Evolutionary conservation across 2,888 invertebrate genomes (phyloP), one percentile per base, ranked within the genome.

Genomic region (Yponomeuta evonymella): DNA sequence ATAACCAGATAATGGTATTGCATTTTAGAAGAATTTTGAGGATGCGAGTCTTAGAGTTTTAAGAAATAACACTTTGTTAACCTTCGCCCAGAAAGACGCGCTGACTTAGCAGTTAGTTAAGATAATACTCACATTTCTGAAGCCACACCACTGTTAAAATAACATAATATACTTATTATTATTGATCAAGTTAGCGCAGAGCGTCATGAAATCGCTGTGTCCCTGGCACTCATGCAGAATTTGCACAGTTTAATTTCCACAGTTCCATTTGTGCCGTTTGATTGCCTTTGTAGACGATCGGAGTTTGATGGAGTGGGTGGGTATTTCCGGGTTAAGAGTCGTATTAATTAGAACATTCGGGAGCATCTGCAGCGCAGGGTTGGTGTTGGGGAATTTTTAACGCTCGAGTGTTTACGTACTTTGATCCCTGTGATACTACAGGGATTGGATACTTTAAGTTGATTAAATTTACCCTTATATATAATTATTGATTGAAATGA

Each of bases 241-340:
- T 83, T 83, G 86, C 83, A 79, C 85, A 78, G 88, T 87, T 86
- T 86, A 86, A 89, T 89, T 88, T 85, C 83, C 78, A 83, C 83
- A 78, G 85, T 83, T 81, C 86, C 81, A 83, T 88, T 87, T 79
- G 81, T 81, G 77, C 82, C 79, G 75, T 86, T 84, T 90, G 90
- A 90, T 91, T 90, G 90, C 90, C 89, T 90, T 89, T 89, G 89
- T 88, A 83, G 81, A 78, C 79, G 79, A 77, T 78, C 76, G 76
- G 82, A 81, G 89, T 90, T 90, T 90, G 90, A 90, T 90, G 89
- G 89, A 90, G 87, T 84, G 81, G 77, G 78, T 77, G 86, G 88
- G 90, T 89, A 90, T 90, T 90, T 91, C 91, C 91, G 88, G 85
- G 81, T 83, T 79, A 82, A 82, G 51, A 85, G 85, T 84, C 83